Base-by-base conservation (phyloP, 2,888 invertebrate species). In the Cryptops parisi region DNA sequence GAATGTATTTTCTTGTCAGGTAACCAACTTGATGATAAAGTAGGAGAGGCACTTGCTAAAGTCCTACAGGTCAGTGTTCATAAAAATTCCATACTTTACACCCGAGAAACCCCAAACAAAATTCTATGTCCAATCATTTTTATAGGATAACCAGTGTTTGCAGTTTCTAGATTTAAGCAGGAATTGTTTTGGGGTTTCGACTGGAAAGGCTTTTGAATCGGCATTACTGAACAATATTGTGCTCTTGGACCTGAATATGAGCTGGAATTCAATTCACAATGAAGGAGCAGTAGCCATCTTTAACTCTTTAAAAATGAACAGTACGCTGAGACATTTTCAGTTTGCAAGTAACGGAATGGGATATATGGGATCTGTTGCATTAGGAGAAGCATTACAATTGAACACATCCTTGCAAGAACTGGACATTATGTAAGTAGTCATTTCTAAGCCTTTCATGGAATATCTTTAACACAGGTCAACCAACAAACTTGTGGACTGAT, bases 1-100 rank as follows among this genome's bases (percentile, higher is more conserved):
- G 17, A 3, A 27, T 27, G 17, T 26, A n/a, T 15, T 47, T 27
- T 5, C 26, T 23, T 15, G 23, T 2, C 9, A 47, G 47, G 27
- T 47, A 47, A 47, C 27, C 47, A 33, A 17, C 17, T 47, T 1
- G 47, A 47, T 27, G 47, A 47, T 47, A 21, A n/a, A 12, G 47
- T 47, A 6, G 47, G 47, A 27, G 27, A 27, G 15, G 47, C 47
- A 1, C 21, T 47, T 1, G 47, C 26, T 26, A 27, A 47, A 27
- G 47, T 33, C 12, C 33, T 47, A 3, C 47, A 26, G 15, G 33
- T 33, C 6, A 33, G 6, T 6, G 33, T 15, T 33, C 15, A 9
- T 9, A 9, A 15, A 9, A 9, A 9, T 9, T 33, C 15, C 33
- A 9, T 33, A 15, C 15, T 33, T 6, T 6, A 9, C 15, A 9